Conservation (phyloP, 2,797 vertebrate genomes). For the Rhincodon typus region DNA sequence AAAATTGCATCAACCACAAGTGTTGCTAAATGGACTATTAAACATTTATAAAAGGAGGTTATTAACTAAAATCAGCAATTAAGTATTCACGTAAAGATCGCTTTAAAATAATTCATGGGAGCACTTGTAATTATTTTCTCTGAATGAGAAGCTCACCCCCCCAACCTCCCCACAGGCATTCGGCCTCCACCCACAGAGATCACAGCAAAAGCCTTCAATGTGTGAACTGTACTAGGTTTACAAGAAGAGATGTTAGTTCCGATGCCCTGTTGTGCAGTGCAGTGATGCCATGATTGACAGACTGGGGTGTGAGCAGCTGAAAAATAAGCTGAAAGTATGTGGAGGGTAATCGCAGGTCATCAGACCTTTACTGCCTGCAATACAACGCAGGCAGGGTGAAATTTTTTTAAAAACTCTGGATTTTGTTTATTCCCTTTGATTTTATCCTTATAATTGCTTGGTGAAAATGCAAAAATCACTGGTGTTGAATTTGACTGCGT, state of each 20-base stretch:
- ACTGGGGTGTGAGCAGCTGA: not conserved
- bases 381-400: not conserved
- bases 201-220: conserved; percentile 2
- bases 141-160: not conserved
- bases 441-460: not conserved
- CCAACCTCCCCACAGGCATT: not conserved
- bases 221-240: not conserved
- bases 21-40: conserved; percentile 1
- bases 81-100: not conserved
- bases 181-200: not conserved
- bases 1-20: not conserved
- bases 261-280: conserved; percentile 11
- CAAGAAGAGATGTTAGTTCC: not conserved
- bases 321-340: not conserved
- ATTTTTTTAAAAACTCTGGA: too few relatives aligned
- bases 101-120: conserved; percentile 5
- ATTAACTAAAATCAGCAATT: not conserved
- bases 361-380: not conserved
- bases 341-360: not conserved
- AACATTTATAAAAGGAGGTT: not conserved
- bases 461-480: too few relatives aligned
- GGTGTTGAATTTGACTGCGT: not conserved
- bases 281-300: not conserved
- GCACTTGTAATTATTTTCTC: not conserved
- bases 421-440: not conserved